Base-by-base conservation (phyloP, 2,113 vertebrate genomes). In the Leuciscus idus region DNA sequence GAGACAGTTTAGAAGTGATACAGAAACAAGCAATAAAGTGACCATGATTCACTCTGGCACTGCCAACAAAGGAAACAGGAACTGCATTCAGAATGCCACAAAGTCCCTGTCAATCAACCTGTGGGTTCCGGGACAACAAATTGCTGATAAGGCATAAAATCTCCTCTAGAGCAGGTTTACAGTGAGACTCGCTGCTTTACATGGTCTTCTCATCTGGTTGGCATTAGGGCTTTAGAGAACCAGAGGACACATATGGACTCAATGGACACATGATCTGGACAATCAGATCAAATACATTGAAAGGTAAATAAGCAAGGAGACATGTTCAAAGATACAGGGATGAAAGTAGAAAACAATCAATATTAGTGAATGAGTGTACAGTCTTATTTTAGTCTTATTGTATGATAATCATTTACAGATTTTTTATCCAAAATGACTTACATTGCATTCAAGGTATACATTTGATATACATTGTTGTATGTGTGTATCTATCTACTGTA, bases 101-200 rank as follows among this genome's bases (percentile, higher is more conserved):
- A 64, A 30, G 39, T 66, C 36, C 39, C 90, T 92, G 90, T 91
- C 87, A 92, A 87, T 89, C 85, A 91, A 90, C 90, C 88, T 93
- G 92, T 86, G 90, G 92, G 93, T 93, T 91, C 92, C 78, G 66
- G 91, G 91, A 93, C 89, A 93, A 91, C 93, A 94, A 94, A 94
- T 94, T 92, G 87, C 89, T 88, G 90, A 90, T 73, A 86, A 90
- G 86, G 91, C 91, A 91, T 94, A 92, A 94, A 94, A 91, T 89
- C 86, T 90, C 81, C 85, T 91, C 81, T 76, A 68, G 83, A 88
- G 91, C 85, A 90, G 85, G 89, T 90, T 91, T 92, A 84, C 46
- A 68, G 74, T 62, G 66, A 83, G 48, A 76, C 85, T 87, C 2
- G 21, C 86, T 87, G 62, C 55, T 43, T 52, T 75, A 87, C 89